These are phyloP conservation scores for Chiridota heheva DNA, from an alignment of 35 echinoderm and acorn worm species.

Conservation along the genomic window DNA sequence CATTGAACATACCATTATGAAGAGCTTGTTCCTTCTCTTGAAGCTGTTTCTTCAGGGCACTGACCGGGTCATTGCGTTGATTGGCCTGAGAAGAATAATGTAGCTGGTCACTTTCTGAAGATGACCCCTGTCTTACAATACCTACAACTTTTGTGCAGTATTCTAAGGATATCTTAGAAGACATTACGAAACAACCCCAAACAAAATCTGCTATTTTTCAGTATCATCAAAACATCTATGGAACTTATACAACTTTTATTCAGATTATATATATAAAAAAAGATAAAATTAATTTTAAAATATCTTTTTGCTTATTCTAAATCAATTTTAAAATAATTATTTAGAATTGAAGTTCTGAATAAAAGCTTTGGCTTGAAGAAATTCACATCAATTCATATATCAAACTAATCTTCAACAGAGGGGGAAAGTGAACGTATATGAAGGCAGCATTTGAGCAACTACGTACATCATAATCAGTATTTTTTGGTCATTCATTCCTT, in stretches of 20 bases:
- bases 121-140: neutral
- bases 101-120: neutral
- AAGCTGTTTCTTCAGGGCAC: constrained; percentile 88
- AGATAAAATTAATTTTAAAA: too few species aligned
- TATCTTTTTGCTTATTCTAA: too few species aligned
- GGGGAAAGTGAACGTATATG: too few species aligned
- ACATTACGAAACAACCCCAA: neutral
- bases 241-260: neutral
- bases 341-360: too few species aligned
- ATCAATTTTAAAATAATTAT: too few species aligned
- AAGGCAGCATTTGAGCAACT: too few species aligned
- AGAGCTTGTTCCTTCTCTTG: constrained; percentile 96
- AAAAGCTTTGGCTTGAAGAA: too few species aligned
- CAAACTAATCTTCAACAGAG: too few species aligned
- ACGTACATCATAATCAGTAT: too few species aligned
- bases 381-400: too few species aligned
- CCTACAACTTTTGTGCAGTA: neutral
- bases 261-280: neutral
- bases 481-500: too few species aligned
- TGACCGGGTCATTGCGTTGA: constrained; percentile 73
- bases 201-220: neutral
- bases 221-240: neutral
- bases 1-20: constrained; percentile 88
- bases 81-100: constrained; percentile 59
- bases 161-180: neutral